Base-by-base conservation (phyloP, 1,140 invertebrate genomes). In the Mesaphorura yosii region DNA sequence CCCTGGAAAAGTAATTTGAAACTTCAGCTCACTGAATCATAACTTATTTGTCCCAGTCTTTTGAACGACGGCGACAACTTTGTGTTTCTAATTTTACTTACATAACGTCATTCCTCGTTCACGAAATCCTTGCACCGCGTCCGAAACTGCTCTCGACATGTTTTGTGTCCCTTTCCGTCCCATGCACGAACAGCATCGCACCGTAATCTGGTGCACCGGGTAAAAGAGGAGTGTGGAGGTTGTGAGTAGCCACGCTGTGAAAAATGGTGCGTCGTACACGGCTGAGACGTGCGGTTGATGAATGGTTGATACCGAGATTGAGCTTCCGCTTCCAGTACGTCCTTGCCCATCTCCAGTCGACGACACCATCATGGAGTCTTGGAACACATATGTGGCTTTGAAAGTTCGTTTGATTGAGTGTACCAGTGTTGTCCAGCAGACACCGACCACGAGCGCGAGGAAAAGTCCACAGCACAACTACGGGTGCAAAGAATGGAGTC, bases 231-330 rank as follows among this genome's bases (percentile, higher is more conserved):
- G 78, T 10, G 87, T 84, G 81, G 86, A 93, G 65, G 88, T 85
- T n/a, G 88, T 92, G 67, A 83, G 86, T 67, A 92, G 90, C 88
- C 89, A 95, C 15, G 88, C 88, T 12, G 88, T 89, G 68, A 93
- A 88, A 70, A 93, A 92, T 45, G 89, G 87, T 25, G 88, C 88
- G 69, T 86, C 84, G 71, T 86, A 88, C 17, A 75, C 71, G 17
- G 31, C 39, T 19, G 25, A 28, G 17, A 34, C 19, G 34, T 51
- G 31, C 34, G 3, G 25, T 12, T 6, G 5, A 17, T n/a, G 20
- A 28, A 51, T 12, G 50, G 25, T 12, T 26, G 28, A 19, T 5
- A 34, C 17, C 37, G 14, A n/a, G 53, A 40, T 12, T 37, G 29
- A 7, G 48, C 17, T 12, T 25, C 5, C 10, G 19, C 26, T 17